These are phyloP conservation scores for Mionectes macconnelli DNA, from an alignment of 2,113 vertebrate species.

Conservation along the genomic window DNA sequence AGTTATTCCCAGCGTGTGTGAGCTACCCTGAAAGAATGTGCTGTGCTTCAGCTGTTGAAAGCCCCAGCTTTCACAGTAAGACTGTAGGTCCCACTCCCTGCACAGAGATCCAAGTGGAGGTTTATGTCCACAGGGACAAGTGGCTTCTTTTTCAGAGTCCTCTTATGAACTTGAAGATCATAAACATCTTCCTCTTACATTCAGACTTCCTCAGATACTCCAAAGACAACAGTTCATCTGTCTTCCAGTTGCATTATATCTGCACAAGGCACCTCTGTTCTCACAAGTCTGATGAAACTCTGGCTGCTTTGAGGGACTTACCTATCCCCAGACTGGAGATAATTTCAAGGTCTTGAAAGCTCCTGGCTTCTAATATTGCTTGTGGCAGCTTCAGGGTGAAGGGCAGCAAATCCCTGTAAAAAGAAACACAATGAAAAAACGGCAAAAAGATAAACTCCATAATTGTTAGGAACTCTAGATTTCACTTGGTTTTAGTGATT, in stretches of 20 bases:
- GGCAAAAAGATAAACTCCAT: neutral
- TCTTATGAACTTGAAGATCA: neutral
- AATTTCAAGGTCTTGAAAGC: conserved; percentile 84
- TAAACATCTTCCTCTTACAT: neutral
- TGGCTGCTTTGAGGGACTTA: conserved; percentile 66
- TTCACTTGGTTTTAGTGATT: neutral
- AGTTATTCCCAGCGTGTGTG: neutral
- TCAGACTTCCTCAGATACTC: neutral
- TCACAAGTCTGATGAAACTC: neutral
- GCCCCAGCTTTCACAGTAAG: neutral
- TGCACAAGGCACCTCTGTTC: neutral
- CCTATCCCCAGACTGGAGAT: conserved; percentile 87
- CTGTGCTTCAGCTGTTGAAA: neutral
- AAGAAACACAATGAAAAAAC: neutral
- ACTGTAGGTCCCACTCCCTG: neutral
- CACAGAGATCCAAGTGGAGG: neutral
- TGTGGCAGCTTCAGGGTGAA: conserved; percentile 84
- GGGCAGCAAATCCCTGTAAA: conserved; percentile 87
- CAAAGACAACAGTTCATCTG: neutral
- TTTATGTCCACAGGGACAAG: neutral
- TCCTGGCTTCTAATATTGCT: conserved; percentile 83
- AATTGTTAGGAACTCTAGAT: neutral
- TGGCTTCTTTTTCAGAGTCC: neutral
- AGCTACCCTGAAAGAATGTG: neutral
- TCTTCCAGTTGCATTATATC: neutral